These are phyloP conservation scores for Oryctes rhinoceros DNA, from an alignment of 1,140 invertebrate genomes.

Conservation along the genomic window DNA sequence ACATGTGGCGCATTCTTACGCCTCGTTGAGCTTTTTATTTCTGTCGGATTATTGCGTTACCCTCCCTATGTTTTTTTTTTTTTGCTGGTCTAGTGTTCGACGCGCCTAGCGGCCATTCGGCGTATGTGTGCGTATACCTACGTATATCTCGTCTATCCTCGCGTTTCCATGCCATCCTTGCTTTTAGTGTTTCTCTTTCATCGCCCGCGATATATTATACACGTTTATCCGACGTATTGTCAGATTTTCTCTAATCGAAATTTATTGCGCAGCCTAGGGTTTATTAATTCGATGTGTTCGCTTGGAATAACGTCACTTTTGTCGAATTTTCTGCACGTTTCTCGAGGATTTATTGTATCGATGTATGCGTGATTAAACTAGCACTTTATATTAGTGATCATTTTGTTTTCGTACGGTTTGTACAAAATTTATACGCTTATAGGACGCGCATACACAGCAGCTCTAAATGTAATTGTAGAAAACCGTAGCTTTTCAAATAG, in stretches of 20 bases:
- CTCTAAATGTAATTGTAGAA: no score
- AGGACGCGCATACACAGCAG: no score
- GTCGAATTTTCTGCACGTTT: constrained; percentile 36
- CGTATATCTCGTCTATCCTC: constrained; percentile 5
- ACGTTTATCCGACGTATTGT: constrained; percentile 34
- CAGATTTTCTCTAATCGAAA: constrained; percentile 36
- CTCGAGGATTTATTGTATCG: background rate
- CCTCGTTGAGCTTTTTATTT: constrained; percentile 48
- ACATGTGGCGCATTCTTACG: constrained; percentile 53
- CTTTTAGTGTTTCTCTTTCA: constrained; percentile 36
- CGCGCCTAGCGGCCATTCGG: background rate
- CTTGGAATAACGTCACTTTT: constrained; percentile 29
- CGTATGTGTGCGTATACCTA: background rate
- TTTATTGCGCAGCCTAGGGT: constrained; percentile 31
- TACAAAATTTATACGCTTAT: no score
- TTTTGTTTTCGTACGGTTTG: no score
- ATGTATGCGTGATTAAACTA: no score
- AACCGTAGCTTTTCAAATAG: no score
- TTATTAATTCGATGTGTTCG: constrained; percentile 37
- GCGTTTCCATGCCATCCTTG: constrained; percentile 6
- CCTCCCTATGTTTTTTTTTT: constrained; percentile 28
- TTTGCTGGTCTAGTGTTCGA: background rate
- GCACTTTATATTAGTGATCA: background rate
- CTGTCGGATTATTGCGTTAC: constrained; percentile 34
- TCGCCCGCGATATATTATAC: constrained; percentile 34